phyloP scores from a whole-genome alignment of 2,888 invertebrate species.

The Smittia sp. region DNA sequence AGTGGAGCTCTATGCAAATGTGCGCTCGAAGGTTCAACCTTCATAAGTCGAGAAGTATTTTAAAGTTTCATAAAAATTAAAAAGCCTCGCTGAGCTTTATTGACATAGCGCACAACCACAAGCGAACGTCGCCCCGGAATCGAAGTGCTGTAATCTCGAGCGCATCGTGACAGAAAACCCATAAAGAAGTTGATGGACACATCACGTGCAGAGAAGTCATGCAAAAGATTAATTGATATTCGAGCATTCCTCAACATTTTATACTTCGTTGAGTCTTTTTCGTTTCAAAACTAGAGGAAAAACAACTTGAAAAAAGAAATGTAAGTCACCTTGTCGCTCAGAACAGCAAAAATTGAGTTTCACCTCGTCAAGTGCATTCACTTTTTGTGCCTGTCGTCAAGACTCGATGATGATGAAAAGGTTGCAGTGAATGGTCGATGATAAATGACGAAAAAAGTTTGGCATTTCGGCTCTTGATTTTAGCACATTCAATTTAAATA shows the following conservation, averaged over 20 bases:
- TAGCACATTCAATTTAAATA: not conserved
- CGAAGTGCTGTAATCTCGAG: not conserved
- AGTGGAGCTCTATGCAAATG: no score
- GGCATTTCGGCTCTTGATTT: not conserved
- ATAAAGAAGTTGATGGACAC: not conserved
- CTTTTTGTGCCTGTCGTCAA: not conserved
- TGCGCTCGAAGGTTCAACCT: no score
- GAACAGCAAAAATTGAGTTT: not conserved
- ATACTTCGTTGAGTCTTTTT: not conserved
- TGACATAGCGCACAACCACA: no score
- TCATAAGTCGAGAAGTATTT: no score
- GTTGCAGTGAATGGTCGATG: not conserved
- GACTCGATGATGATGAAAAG: not conserved
- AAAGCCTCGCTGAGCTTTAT: no score
- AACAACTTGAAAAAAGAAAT: not conserved
- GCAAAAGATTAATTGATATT: not conserved
- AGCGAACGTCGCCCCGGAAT: no score
- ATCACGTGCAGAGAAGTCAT: slow-evolving; percentile 1
- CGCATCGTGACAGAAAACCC: not conserved
- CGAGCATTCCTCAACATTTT: not conserved
- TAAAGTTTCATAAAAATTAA: no score
- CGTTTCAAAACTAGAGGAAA: not conserved
- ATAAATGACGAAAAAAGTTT: no score
- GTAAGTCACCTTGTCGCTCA: not conserved
- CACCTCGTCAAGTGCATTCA: slow-evolving; percentile 1